Base-by-base conservation (phyloP, 2,113 vertebrate genomes). In the Nothocercus nigrocapillus region DNA sequence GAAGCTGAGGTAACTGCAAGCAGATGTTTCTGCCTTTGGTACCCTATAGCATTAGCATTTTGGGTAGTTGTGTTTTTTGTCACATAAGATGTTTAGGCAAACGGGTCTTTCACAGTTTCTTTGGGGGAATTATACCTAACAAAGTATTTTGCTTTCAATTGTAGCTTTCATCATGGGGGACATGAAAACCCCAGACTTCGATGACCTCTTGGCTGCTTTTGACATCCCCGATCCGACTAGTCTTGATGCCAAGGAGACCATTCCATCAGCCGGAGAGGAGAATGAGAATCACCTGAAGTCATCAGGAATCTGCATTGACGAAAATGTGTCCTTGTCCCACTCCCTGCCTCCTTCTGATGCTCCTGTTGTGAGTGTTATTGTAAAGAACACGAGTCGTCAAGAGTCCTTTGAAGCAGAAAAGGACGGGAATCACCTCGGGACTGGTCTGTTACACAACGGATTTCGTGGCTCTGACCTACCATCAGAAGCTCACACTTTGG, bases 141-240 rank as follows among this genome's bases (percentile, higher is more conserved):
- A 24, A 67, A 86, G 20, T 82, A 7, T 77, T 76, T 34, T 95
- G 68, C 78, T 88, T 94, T 94, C 81, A 59, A 66, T 94, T 84
- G 38, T 93, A 98, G 98, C 96, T 88, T 96, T 96, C 98, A 98
- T 98, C 98, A 99, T 99, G 99, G 99, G 99, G 98, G 99, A 99
- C 97, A 99, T 99, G 99, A 99, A 99, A 98, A 99, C 99, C 95
- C 99, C 99, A 21, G 99, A 99, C 97, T 99, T 99, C 79, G 99
- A 99, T 96, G 99, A 99, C 97, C 99, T 99, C 42, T 96, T 99
- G 97, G 99, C 99, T 90, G 99, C 99, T 94, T 99, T 99, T 98
- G 99, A 99, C 98, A 99, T 99, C 98, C 99, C 99, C 15, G 99
- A 99, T 97, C 98, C 99, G 0, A 99, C 99, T 8, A 99, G 99